phyloP scores from a whole-genome alignment of 1,140 invertebrate species.

The Solenopsis invicta region DNA sequence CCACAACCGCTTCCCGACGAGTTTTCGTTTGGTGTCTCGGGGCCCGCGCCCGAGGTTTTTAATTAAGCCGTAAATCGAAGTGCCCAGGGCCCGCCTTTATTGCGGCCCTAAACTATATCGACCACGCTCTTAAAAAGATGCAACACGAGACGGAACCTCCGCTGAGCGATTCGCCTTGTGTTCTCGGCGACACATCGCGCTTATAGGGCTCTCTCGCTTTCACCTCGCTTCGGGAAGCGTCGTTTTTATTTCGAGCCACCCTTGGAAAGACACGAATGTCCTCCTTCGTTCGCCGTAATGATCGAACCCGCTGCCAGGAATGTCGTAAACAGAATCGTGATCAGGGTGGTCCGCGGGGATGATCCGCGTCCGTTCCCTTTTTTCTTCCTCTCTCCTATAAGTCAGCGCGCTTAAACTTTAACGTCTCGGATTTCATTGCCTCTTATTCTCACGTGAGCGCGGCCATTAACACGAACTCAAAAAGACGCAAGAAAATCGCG shows the following conservation, averaged over 20 bases:
- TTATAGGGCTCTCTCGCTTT: neutral
- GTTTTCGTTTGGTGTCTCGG: slow-evolving; percentile 71
- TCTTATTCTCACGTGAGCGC: slow-evolving; percentile 70
- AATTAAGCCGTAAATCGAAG: slow-evolving; percentile 83
- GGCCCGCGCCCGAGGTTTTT: slow-evolving; percentile 76
- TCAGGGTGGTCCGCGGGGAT: slow-evolving; percentile 71
- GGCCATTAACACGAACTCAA: slow-evolving; percentile 62
- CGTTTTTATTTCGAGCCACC: slow-evolving; percentile 66
- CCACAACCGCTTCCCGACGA: slow-evolving; percentile 64
- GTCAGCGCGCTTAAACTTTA: slow-evolving; percentile 62
- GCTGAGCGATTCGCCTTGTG: slow-evolving; percentile 6
- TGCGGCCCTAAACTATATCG: slow-evolving; percentile 77
- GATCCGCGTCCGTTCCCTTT: slow-evolving; percentile 9
- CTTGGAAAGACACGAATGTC: slow-evolving; percentile 41
- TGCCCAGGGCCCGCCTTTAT: slow-evolving; percentile 76
- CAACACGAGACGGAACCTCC: slow-evolving; percentile 52
- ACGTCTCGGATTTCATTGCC: slow-evolving; percentile 66
- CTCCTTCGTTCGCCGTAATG: slow-evolving; percentile 59
- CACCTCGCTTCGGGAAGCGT: slow-evolving; percentile 25
- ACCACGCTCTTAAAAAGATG: slow-evolving; percentile 66
- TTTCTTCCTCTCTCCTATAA: slow-evolving; percentile 4
- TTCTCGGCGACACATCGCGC: slow-evolving; percentile 50
- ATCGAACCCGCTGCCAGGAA: slow-evolving; percentile 60
- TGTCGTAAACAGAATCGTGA: slow-evolving; percentile 71
- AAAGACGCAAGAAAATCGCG: slow-evolving; percentile 19